Conservation (phyloP, 92 coral and sea anemone species). For the Palythoa heliodiscus region DNA sequence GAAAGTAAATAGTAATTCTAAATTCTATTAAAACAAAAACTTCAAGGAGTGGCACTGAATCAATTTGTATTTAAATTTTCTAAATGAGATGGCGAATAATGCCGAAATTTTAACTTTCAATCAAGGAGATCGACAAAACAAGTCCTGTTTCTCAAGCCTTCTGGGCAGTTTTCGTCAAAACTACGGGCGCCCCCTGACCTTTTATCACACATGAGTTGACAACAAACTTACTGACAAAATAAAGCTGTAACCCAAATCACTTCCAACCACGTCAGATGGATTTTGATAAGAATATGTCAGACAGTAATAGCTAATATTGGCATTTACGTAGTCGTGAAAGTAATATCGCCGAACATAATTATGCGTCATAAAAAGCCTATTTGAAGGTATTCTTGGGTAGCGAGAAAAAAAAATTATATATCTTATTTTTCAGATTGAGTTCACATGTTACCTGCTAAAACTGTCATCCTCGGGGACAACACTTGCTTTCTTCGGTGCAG, state of each 20-base stretch:
- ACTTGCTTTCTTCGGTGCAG: slow-evolving; percentile 69
- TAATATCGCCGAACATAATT: neutral
- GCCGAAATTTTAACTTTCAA: slow-evolving; percentile 2
- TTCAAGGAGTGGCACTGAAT: neutral
- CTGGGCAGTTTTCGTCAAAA: neutral
- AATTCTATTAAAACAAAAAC: slow-evolving; percentile 8
- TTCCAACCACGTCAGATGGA: neutral
- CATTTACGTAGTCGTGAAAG: neutral
- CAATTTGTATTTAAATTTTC: neutral
- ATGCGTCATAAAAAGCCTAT: neutral
- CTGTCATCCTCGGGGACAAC: slow-evolving; percentile 89
- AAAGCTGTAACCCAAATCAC: neutral
- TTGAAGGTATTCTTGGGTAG: no score
- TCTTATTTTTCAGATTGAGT: no score
- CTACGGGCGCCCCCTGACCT: neutral
- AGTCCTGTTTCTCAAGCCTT: neutral
- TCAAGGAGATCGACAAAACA: slow-evolving; percentile 14
- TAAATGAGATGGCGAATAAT: neutral
- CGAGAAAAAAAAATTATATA: neutral
- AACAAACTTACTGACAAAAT: neutral
- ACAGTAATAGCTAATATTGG: neutral
- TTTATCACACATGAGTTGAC: neutral
- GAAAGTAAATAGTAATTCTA: neutral
- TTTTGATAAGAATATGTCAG: neutral
- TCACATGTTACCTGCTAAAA: slow-evolving; percentile 63